A percentile compares a stretch with the other conserved stretches of the same genome.
These are phyloP conservation scores for Actenoides lindsayi DNA, from an alignment of 2,113 vertebrate species.

Conservation along the genomic window DNA sequence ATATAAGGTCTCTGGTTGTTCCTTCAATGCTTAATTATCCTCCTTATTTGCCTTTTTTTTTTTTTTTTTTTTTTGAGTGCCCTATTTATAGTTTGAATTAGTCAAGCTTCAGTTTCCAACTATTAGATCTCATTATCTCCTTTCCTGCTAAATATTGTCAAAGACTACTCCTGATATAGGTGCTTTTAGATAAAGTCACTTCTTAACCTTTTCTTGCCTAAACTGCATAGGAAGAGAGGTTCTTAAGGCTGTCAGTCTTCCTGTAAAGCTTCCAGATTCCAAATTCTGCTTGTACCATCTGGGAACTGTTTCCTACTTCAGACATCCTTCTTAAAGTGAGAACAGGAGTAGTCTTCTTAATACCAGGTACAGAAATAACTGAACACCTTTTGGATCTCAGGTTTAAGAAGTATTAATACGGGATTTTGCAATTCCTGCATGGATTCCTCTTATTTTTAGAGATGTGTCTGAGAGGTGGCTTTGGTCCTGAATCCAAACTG, in stretches of 20 bases:
- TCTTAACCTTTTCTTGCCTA: slow-evolving; percentile 56
- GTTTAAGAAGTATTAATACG: not conserved
- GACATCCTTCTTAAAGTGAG: not conserved
- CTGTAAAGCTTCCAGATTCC: not conserved
- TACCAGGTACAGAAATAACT: not conserved
- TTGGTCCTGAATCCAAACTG: not conserved
- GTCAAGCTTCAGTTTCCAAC: slow-evolving; percentile 60
- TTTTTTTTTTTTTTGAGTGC: slow-evolving; percentile 27
- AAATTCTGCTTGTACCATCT: not conserved
- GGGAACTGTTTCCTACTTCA: not conserved
- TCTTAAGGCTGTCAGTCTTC: not conserved
- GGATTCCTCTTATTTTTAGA: not conserved
- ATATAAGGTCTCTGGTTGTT: slow-evolving; percentile 34
- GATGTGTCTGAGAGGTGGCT: not conserved
- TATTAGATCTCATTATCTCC: slow-evolving; percentile 63
- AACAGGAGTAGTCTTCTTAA: not conserved
- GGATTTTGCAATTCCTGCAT: not conserved
- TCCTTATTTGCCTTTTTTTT: slow-evolving; percentile 13
- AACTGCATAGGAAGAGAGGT: not conserved
- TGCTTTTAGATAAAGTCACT: slow-evolving; percentile 37
- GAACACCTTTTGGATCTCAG: not conserved
- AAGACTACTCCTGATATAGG: slow-evolving; percentile 50
- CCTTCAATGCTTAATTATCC: slow-evolving; percentile 58
- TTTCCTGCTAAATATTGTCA: slow-evolving; percentile 66
- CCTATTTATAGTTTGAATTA: slow-evolving; percentile 71